Percentiles rank a stretch among this genome's conserved stretches.
Conservation (phyloP, 2,888 invertebrate genomes). For the Entomobrya multifasciata region DNA sequence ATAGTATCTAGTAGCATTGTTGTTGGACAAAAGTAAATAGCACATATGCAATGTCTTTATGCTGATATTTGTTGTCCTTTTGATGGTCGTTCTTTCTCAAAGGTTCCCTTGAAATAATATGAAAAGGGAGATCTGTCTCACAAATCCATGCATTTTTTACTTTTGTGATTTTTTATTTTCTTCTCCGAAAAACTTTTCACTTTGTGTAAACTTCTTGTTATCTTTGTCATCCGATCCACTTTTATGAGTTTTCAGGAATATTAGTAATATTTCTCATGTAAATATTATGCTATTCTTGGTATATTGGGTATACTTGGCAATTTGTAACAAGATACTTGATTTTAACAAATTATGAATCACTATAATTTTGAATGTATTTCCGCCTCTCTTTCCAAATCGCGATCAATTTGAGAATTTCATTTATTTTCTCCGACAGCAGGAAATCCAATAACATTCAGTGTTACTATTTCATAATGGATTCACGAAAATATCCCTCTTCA, state of each 20-base stretch:
- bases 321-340: no score
- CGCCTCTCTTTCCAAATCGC: no score
- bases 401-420: no score
- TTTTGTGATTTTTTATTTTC: slow-evolving; percentile 15
- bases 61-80: slow-evolving; percentile 10
- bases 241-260: no score
- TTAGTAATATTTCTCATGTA: no score
- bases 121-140: slow-evolving; percentile 24
- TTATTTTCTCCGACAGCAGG: no score
- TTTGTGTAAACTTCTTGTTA: background rate
- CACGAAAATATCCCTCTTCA: slow-evolving; percentile 29
- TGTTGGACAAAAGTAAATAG: no score
- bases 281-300: no score
- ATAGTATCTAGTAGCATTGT: background rate
- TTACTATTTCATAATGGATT: slow-evolving; percentile 29
- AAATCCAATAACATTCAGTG: slow-evolving; percentile 13
- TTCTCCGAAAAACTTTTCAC: slow-evolving; percentile 33
- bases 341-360: background rate
- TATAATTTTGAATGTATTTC: no score
- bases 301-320: no score
- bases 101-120: slow-evolving; percentile 22
- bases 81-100: slow-evolving; percentile 30
- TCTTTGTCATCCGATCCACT: no score
- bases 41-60: slow-evolving; percentile 11
- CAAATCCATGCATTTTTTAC: slow-evolving; percentile 51